Percentiles rank a stretch among this genome's conserved stretches.
Conservation (phyloP, 2,797 vertebrate species). For the Chiroxiphia lanceolata region DNA sequence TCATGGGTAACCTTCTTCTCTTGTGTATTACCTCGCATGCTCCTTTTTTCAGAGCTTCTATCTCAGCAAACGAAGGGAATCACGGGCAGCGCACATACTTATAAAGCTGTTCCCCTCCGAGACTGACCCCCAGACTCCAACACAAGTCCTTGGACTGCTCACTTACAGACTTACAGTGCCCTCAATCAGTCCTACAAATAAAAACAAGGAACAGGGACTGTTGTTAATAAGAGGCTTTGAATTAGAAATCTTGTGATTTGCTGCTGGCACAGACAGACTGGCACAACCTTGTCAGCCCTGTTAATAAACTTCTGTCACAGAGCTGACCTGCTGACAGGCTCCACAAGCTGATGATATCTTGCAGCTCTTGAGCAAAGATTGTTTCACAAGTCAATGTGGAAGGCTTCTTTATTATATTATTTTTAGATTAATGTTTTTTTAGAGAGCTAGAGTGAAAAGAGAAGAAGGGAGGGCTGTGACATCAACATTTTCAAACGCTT, state of each 20-base stretch:
- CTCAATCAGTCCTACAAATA: conserved; percentile 38
- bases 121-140: neutral
- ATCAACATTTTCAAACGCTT: neutral
- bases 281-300: conserved; percentile 23
- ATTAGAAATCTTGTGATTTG: conserved; percentile 24
- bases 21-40: neutral
- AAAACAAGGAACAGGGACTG: conserved; percentile 3
- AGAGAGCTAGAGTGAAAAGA: neutral
- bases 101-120: neutral
- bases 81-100: neutral
- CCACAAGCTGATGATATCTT: neutral
- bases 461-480: neutral
- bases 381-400: neutral
- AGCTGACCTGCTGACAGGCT: conserved; percentile 36
- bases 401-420: neutral
- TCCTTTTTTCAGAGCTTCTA: neutral
- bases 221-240: conserved; percentile 15
- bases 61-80: conserved; percentile 9
- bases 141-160: conserved; percentile 16
- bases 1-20: neutral
- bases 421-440: neutral
- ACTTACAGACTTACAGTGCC: conserved; percentile 16
- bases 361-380: neutral
- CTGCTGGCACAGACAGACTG: neutral
- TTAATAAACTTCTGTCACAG: conserved; percentile 39